These are phyloP conservation scores for Phoenicopterus ruber DNA, from an alignment of 2,113 vertebrate species.

Conservation along the genomic window DNA sequence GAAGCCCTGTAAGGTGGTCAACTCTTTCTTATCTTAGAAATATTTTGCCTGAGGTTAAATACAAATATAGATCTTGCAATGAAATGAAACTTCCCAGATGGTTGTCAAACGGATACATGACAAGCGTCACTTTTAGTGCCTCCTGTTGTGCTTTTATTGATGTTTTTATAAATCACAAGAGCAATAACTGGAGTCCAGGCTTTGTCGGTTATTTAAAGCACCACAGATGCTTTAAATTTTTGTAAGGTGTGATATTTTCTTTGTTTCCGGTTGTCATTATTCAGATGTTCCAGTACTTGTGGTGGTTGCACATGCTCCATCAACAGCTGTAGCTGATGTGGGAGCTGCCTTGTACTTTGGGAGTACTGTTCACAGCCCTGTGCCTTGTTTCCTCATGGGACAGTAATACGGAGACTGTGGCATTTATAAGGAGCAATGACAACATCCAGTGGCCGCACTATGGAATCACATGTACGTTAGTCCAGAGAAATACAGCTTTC, in stretches of 20 bases:
- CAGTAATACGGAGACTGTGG: not conserved
- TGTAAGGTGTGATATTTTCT: not conserved
- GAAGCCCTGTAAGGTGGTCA: not conserved
- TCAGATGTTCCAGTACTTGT: not conserved
- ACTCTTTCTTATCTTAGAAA: not conserved
- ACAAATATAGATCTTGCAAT: not conserved
- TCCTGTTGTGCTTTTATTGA: not conserved
- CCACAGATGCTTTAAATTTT: not conserved
- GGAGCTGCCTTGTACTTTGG: not conserved
- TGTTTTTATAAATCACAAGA: not conserved
- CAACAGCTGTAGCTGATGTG: not conserved
- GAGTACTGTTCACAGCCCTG: not conserved
- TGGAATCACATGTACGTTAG: not conserved
- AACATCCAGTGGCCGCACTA: not conserved
- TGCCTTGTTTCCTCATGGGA: not conserved
- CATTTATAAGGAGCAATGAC: not conserved
- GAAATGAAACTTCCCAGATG: not conserved
- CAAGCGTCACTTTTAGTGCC: not conserved
- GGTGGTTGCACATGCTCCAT: not conserved
- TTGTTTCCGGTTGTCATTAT: not conserved
- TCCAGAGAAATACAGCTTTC: not conserved
- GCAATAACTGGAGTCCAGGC: not conserved
- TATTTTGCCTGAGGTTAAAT: not conserved
- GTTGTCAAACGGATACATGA: not conserved
- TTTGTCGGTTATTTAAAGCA: not conserved